phyloP scores from a whole-genome alignment of 2,888 invertebrate species.

The Liodrosophila aerea region DNA sequence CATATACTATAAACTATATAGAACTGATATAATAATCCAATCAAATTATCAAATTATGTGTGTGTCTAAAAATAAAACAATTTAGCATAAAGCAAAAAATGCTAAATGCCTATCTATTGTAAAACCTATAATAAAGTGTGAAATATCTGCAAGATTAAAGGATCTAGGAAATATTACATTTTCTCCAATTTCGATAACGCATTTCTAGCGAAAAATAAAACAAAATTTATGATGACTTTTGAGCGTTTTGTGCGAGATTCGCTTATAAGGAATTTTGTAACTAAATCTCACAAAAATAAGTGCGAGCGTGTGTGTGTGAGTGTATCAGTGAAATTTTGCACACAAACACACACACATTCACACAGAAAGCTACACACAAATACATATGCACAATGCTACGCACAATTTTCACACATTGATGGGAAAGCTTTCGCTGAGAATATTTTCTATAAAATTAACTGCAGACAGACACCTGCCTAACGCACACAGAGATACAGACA shows the following conservation, averaged over 20 bases:
- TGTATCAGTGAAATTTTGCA: slow-evolving; percentile 52
- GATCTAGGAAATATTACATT: slow-evolving; percentile 11
- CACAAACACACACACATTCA: slow-evolving; percentile 37
- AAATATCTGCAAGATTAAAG: no score
- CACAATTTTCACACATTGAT: slow-evolving; percentile 53
- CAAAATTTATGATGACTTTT: slow-evolving; percentile 45
- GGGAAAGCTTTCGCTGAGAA: slow-evolving; percentile 26
- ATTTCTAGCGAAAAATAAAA: slow-evolving; percentile 19
- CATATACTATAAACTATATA: slow-evolving; percentile 14
- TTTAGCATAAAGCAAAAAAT: slow-evolving; percentile 3
- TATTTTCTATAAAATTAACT: slow-evolving; percentile 71
- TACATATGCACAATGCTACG: slow-evolving; percentile 46
- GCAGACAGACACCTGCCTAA: slow-evolving; percentile 74
- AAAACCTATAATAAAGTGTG: no score
- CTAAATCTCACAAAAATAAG: slow-evolving; percentile 72
- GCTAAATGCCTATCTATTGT: no score
- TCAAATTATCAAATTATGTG: slow-evolving; percentile 44
- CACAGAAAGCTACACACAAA: slow-evolving; percentile 33
- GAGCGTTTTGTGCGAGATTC: slow-evolving; percentile 45
- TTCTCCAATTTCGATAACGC: not conserved
- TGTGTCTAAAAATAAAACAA: slow-evolving; percentile 48
- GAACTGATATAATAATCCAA: slow-evolving; percentile 4
- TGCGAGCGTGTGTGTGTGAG: slow-evolving; percentile 33
- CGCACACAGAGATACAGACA: slow-evolving; percentile 28
- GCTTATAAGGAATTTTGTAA: slow-evolving; percentile 83